A percentile compares a stretch with the other conserved stretches of the same genome.
phyloP scores from a whole-genome alignment of 2,888 invertebrate genomes.

The Amblyjoppa fuscipennis region DNA sequence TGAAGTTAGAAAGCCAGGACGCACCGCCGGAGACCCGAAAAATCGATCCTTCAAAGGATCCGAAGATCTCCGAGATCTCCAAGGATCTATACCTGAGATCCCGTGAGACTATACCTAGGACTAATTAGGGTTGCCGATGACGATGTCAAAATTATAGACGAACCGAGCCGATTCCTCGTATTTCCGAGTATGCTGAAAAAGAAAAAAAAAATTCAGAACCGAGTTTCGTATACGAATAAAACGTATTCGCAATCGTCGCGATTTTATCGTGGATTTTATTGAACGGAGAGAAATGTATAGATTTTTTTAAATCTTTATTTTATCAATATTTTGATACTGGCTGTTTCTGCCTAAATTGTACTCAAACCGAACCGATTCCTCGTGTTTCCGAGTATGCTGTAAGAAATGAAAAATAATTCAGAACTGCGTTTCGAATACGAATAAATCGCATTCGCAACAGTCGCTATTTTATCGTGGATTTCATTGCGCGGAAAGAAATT shows the following conservation, averaged over 20 bases:
- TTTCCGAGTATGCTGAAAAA: slow-evolving; percentile 22
- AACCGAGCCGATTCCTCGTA: slow-evolving; percentile 43
- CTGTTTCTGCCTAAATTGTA: slow-evolving; percentile 34
- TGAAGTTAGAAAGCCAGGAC: slow-evolving; percentile 42
- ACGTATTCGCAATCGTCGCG: too few species aligned
- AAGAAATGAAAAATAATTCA: neutral
- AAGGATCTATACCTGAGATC: slow-evolving; percentile 64
- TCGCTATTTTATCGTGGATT: too few species aligned
- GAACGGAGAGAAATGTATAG: too few species aligned
- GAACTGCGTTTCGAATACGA: neutral
- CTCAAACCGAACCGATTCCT: slow-evolving; percentile 32
- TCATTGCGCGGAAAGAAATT: too few species aligned
- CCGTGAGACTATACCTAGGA: slow-evolving; percentile 29
- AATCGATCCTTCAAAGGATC: slow-evolving; percentile 35
- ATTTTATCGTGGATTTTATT: too few species aligned
- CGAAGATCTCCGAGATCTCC: neutral
- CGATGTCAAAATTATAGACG: slow-evolving; percentile 62
- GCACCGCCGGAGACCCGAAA: slow-evolving; percentile 36
- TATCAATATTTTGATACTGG: too few species aligned
- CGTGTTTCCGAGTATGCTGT: slow-evolving; percentile 30
- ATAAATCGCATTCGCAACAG: neutral
- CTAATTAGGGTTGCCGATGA: slow-evolving; percentile 61
- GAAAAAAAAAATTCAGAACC: neutral
- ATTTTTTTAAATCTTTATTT: too few species aligned
- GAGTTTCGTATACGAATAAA: neutral